These are phyloP conservation scores for Ips typographus DNA, from an alignment of 1,140 invertebrate genomes.

Conservation along the genomic window DNA sequence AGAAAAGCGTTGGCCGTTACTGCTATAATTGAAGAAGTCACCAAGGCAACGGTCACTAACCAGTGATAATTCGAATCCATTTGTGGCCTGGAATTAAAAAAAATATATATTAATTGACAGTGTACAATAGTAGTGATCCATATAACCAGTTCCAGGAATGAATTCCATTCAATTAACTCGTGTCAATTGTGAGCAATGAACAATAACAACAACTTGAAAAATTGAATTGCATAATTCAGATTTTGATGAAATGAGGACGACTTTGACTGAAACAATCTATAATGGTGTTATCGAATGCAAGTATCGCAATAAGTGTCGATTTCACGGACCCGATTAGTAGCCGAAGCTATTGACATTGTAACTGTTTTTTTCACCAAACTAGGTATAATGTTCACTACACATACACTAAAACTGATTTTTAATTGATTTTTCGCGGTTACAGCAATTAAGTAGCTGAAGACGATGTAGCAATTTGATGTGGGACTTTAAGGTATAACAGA, in stretches of 20 bases:
- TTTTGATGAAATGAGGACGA: background rate
- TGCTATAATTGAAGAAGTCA: conserved; percentile 50
- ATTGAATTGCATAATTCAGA: no score
- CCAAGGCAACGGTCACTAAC: conserved; percentile 44
- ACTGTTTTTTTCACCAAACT: no score
- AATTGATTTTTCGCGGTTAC: background rate
- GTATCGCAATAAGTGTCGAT: conserved; percentile 2
- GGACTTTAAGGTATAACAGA: no score
- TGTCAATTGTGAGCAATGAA: no score
- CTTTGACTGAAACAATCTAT: background rate
- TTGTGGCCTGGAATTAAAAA: conserved; percentile 42
- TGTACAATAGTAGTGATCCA: background rate
- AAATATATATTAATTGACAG: conserved; percentile 14
- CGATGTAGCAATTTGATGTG: no score
- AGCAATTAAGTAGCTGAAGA: no score
- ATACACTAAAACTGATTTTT: background rate
- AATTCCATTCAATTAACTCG: no score
- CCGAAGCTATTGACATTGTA: background rate
- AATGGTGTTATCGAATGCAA: background rate
- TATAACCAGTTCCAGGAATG: conserved; percentile 1
- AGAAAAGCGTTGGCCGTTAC: conserved; percentile 58
- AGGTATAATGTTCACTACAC: no score
- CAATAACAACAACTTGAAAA: no score
- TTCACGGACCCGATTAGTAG: background rate
- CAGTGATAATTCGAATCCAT: conserved; percentile 48